Evolutionary conservation across 1,140 invertebrate genomes (phyloP).

Genomic region (Octopus sinensis): DNA sequence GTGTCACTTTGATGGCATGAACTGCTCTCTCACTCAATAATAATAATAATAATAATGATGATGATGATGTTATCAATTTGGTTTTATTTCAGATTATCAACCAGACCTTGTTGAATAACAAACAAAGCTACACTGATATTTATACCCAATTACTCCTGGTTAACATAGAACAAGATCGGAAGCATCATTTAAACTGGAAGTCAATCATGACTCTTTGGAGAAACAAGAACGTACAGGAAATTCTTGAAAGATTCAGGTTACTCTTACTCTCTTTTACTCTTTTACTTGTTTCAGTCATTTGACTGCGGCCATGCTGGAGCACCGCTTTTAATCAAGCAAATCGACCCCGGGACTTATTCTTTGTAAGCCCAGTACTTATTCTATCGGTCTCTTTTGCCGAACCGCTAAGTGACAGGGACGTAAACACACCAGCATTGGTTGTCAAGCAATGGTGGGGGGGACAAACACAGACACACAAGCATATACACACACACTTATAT

Average conservation of each 20-base stretch:
- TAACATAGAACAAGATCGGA: slow-evolving; percentile 54
- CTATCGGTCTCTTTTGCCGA: too few relatives aligned
- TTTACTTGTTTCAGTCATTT: background rate
- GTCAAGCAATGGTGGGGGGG: too few relatives aligned
- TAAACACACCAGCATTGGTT: too few relatives aligned
- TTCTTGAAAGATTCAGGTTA: slow-evolving; percentile 49
- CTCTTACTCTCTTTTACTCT: background rate
- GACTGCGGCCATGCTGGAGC: too few relatives aligned
- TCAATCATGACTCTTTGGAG: slow-evolving; percentile 48
- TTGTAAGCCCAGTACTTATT: too few relatives aligned
- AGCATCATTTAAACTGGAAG: slow-evolving; percentile 46
- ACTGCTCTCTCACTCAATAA: background rate
- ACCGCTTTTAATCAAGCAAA: too few relatives aligned
- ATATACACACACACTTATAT: too few relatives aligned
- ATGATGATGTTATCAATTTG: background rate
- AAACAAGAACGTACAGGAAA: slow-evolving; percentile 39
- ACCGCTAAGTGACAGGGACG: too few relatives aligned
- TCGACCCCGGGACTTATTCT: too few relatives aligned
- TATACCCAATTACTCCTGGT: slow-evolving; percentile 49
- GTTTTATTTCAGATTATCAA: slow-evolving; percentile 45
- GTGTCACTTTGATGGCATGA: too few relatives aligned
- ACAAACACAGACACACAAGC: too few relatives aligned
- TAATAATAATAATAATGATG: background rate
- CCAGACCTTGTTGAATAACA: slow-evolving; percentile 53
- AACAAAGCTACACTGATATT: slow-evolving; percentile 51